Base-by-base conservation (phyloP, 64 coral and sea anemone species). In the Actinia tenebrosa region DNA sequence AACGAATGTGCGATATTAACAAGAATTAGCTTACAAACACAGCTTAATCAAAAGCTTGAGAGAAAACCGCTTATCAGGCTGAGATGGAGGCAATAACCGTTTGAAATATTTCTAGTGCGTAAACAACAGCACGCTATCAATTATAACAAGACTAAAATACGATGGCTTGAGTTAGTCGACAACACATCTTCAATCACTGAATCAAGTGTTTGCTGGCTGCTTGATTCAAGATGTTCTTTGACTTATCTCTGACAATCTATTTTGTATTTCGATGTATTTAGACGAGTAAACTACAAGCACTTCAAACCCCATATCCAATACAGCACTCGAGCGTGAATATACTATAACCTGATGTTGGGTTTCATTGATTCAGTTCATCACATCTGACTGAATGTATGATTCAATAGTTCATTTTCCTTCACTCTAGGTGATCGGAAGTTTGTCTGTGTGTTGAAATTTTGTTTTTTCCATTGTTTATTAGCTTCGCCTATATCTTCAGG, bases 91-190 rank as follows among this genome's bases (percentile, higher is more conserved):
- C 22, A 45, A 81, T 81, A 81, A 44, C 46, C 46, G 27, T 52
- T 47, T 47, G 16, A 81, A 81, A 52, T 52, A 81, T 52, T 45
- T 17, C 13, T 50, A 44, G 16, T 81, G 4, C 79, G 50, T 81
- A 81, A 81, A 81, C 79, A 81, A 81, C 79, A 81, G 79, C 79
- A 81, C 79, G 79, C 2, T 53, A 81, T n/a, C 77, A 79, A 79
- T 79, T 79, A 79, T 7, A n/a, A 69, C 19, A 37, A 37, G 6
- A 69, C 64, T 69, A 69, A 20, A 16, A 19, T 23, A 26, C 7
- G 64, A 69, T 69, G 22, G 22, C 23, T 69, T 69, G 64, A 69
- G 64, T 69, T 69, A 37, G n/a, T 23, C 19, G n/a, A 69, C 22
- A 69, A 25, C 8, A 69, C 19, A 22, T 25, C n/a, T 20, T 69